Evolutionary conservation across 2,888 invertebrate genomes (phyloP).

Genomic region (Brenthis hecate): DNA sequence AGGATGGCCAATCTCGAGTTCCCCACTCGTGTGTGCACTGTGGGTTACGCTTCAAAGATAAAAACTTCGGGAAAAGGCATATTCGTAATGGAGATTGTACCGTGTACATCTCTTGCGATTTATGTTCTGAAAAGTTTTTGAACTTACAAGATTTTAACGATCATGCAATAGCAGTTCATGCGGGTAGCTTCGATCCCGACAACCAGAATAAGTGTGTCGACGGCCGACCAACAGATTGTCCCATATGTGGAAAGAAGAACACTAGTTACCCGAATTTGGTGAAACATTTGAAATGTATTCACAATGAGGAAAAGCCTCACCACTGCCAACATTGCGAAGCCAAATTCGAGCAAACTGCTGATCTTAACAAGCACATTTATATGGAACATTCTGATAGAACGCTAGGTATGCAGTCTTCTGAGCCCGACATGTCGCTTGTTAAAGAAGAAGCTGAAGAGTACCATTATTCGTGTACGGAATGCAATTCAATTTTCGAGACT

Average conservation of each 20-base stretch:
- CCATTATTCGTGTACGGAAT: conserved; percentile 84
- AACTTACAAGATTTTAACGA: conserved; percentile 76
- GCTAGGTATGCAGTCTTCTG: conserved; percentile 54
- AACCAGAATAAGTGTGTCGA: conserved; percentile 72
- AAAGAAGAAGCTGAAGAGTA: conserved; percentile 79
- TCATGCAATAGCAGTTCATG: conserved; percentile 73
- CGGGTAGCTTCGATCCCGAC: conserved; percentile 71
- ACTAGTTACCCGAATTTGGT: conserved; percentile 81
- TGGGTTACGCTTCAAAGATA: conserved; percentile 72
- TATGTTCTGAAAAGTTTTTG: conserved; percentile 72
- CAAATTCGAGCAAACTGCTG: conserved; percentile 79
- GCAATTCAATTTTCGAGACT: conserved; percentile 81
- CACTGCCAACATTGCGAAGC: conserved; percentile 84
- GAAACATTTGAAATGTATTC: conserved; percentile 80
- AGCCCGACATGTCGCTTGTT: conserved; percentile 72
- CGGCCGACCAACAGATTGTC: conserved; percentile 77
- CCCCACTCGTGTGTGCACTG: conserved; percentile 74
- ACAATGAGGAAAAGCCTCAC: conserved; percentile 75
- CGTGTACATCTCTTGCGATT: conserved; percentile 80
- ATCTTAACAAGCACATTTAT: conserved; percentile 83
- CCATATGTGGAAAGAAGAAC: conserved; percentile 80
- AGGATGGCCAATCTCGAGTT: conserved; percentile 73
- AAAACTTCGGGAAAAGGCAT: conserved; percentile 71
- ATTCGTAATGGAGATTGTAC: conserved; percentile 82
- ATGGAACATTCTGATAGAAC: conserved; percentile 79